Evolutionary conservation across 37 sponge, comb jelly and placozoan species (phyloP).

Genomic region (Amphimedon queenslandica): DNA sequence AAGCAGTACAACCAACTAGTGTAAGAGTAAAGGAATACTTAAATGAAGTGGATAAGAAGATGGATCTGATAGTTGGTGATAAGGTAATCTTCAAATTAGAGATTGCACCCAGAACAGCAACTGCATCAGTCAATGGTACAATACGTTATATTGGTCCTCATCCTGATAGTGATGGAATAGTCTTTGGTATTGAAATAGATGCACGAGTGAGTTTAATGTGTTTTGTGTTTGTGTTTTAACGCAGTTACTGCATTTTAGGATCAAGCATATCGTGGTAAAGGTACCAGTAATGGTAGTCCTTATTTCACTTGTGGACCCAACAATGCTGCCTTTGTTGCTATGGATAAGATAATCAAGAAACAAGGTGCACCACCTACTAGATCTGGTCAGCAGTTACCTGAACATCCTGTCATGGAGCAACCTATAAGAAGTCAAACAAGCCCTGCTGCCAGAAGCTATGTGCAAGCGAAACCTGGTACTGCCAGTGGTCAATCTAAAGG

Average conservation of each 20-base stretch:
- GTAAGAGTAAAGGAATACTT: constrained; percentile 8
- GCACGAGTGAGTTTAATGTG: not conserved
- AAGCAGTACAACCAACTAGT: not conserved
- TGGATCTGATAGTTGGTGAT: constrained; percentile 13
- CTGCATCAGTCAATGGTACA: constrained; percentile 16
- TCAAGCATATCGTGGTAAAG: constrained; percentile 51
- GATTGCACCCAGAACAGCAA: constrained; percentile 2
- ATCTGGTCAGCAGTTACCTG: too few relatives aligned
- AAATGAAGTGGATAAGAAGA: constrained; percentile 19
- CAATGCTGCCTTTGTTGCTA: constrained; percentile 50
- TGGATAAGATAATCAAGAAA: constrained; percentile 30
- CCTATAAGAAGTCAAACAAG: too few relatives aligned
- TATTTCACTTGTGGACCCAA: constrained; percentile 54
- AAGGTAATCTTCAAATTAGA: constrained; percentile 34
- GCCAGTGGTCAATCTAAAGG: not conserved
- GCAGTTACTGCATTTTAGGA: constrained; percentile 30
- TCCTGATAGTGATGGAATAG: constrained; percentile 11
- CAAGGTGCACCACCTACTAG: not conserved
- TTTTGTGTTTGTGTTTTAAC: not conserved
- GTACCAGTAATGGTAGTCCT: constrained; percentile 20
- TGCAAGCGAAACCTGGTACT: too few relatives aligned
- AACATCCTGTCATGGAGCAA: not conserved
- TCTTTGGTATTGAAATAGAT: constrained; percentile 69
- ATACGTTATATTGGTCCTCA: constrained; percentile 56
- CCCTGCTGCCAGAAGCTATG: too few relatives aligned